Percentiles rank a stretch among this genome's conserved stretches.
Conservation (phyloP, 2,797 vertebrate species). For the Lacerta viridis region DNA sequence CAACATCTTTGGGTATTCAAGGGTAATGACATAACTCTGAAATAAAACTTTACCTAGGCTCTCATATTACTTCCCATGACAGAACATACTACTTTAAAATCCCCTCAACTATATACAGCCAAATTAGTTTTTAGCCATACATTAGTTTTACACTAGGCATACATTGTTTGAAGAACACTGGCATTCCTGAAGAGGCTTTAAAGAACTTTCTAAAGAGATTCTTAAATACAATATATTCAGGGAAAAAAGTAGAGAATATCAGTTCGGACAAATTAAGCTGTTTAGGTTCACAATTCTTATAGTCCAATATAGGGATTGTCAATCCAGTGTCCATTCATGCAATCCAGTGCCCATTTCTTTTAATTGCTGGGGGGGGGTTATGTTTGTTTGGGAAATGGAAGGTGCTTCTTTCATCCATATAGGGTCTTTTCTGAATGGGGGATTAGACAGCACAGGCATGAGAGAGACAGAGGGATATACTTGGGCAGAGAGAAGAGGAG, state of each 20-base stretch:
- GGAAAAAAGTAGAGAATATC: background rate
- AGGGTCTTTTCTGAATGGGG: too few species aligned
- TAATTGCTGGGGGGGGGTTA: too few species aligned
- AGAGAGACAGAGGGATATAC: too few species aligned
- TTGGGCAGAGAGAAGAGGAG: too few species aligned
- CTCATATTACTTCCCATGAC: background rate
- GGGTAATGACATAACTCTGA: background rate
- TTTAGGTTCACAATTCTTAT: background rate
- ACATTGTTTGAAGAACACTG: background rate
- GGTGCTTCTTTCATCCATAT: too few species aligned
- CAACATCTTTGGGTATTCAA: background rate
- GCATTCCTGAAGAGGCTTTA: background rate
- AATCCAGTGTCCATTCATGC: too few species aligned
- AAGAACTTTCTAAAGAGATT: background rate
- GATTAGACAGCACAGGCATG: too few species aligned
- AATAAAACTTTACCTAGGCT: background rate
- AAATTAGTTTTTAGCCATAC: background rate
- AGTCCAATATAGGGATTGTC: too few species aligned
- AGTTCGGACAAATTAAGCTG: background rate
- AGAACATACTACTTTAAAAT: background rate
- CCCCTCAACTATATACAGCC: background rate
- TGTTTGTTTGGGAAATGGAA: too few species aligned
- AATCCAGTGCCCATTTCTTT: too few species aligned
- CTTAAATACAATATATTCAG: background rate
- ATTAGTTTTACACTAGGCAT: too few species aligned